phyloP scores from a whole-genome alignment of 2,888 invertebrate genomes.

The Nesidiocoris tenuis region DNA sequence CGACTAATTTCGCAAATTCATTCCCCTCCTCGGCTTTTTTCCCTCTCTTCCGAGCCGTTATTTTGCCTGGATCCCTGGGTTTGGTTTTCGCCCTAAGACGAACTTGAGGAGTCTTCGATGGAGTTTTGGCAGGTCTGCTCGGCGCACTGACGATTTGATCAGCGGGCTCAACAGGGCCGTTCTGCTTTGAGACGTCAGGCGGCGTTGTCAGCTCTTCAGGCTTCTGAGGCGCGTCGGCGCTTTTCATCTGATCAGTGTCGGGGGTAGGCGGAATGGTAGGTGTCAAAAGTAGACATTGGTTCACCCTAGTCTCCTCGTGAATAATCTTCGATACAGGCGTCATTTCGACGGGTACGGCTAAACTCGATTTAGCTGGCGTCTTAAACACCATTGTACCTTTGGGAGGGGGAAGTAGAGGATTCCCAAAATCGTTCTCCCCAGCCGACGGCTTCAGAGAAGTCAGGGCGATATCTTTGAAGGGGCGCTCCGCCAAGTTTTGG shows the following conservation, averaged over 20 bases:
- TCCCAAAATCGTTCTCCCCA: not conserved
- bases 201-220: not conserved
- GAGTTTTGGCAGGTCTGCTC: not conserved
- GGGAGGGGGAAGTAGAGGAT: not conserved
- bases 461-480: not conserved
- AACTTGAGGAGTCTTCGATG: not conserved
- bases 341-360: slow-evolving; percentile 41
- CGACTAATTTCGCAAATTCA: not conserved
- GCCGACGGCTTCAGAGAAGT: not conserved
- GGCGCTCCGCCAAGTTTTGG: slow-evolving; percentile 22
- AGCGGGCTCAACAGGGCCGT: not conserved
- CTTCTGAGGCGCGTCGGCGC: not conserved
- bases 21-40: not conserved
- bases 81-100: not conserved
- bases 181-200: not conserved
- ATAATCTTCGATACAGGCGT: slow-evolving; percentile 45
- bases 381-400: slow-evolving; percentile 23
- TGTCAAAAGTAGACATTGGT: slow-evolving; percentile 36
- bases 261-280: slow-evolving; percentile 46
- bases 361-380: slow-evolving; percentile 41
- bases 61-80: not conserved
- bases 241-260: slow-evolving; percentile 7
- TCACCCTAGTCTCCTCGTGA: slow-evolving; percentile 32
- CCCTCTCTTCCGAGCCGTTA: not conserved
- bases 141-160: not conserved